Evolutionary conservation across 2,113 vertebrate species (phyloP).

Genomic region (Scalopus aquaticus): DNA sequence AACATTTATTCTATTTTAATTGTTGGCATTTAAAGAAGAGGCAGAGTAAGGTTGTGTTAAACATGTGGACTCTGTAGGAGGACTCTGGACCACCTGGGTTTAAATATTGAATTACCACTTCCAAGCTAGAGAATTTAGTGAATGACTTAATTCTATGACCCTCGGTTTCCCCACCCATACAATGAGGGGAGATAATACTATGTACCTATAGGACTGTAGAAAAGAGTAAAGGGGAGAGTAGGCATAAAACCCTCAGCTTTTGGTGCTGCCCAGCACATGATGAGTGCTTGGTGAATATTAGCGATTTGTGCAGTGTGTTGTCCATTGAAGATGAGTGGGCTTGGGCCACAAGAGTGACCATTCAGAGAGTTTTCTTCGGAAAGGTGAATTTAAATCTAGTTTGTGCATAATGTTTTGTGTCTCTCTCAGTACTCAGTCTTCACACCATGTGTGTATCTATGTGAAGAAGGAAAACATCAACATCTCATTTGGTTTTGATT

Average conservation of each 20-base stretch:
- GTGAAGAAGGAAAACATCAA: not conserved
- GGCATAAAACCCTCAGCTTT: too few species aligned
- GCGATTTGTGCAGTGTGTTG: not conserved
- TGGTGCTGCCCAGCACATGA: not conserved
- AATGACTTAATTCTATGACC: not conserved
- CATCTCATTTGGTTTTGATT: not conserved
- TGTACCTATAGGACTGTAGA: not conserved
- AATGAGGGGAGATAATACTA: not conserved
- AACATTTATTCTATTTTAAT: constrained; percentile 51
- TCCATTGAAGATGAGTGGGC: not conserved
- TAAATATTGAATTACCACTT: not conserved
- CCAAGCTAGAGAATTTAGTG: not conserved
- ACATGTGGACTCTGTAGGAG: not conserved
- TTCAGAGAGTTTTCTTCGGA: not conserved
- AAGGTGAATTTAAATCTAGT: not conserved
- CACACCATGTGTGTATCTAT: not conserved
- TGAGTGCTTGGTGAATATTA: not conserved
- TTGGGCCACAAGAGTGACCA: not conserved
- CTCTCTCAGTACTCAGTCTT: not conserved
- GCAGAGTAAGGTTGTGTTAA: not conserved
- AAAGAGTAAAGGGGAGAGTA: not conserved
- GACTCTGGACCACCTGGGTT: not conserved
- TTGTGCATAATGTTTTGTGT: not conserved
- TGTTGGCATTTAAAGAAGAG: not conserved
- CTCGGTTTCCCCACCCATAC: not conserved